Evolutionary conservation across 2,113 vertebrate species (phyloP).

Genomic region (Laticauda laticaudata): DNA sequence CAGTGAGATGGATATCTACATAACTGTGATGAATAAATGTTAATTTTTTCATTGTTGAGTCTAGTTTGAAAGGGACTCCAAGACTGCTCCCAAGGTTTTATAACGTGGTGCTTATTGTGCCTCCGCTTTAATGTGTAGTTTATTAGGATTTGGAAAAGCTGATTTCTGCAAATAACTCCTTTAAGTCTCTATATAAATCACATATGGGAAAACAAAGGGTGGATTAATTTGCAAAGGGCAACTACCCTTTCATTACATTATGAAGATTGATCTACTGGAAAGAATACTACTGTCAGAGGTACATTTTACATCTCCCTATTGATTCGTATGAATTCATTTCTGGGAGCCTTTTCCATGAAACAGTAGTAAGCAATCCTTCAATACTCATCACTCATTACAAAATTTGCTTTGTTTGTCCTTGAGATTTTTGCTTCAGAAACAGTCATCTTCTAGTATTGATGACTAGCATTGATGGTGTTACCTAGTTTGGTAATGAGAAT

Average conservation of each 20-base stretch:
- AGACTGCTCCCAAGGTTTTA: not conserved
- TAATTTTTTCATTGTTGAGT: not conserved
- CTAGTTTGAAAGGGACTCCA: not conserved
- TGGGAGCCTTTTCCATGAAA: conserved; percentile 56
- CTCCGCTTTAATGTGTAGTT: not conserved
- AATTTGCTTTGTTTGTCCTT: conserved; percentile 9
- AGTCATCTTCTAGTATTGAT: not conserved
- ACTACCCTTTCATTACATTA: not conserved
- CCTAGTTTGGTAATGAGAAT: not conserved
- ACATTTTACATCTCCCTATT: conserved; percentile 31
- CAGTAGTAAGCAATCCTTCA: conserved; percentile 43
- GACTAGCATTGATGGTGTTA: not conserved
- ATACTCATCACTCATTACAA: conserved; percentile 33
- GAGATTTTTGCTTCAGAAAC: conserved; percentile 13
- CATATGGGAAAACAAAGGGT: not conserved
- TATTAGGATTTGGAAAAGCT: not conserved
- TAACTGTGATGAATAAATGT: not conserved
- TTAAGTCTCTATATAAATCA: not conserved
- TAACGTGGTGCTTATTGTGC: not conserved
- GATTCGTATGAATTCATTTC: conserved; percentile 48
- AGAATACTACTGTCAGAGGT: not conserved
- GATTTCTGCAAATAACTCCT: not conserved
- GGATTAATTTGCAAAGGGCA: not conserved
- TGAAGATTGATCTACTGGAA: not conserved
- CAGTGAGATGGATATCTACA: not conserved